Evolutionary conservation across 2,797 vertebrate species (phyloP), one percentile per base, ranked within the genome.

Genomic region (Salarias fasciatus): DNA sequence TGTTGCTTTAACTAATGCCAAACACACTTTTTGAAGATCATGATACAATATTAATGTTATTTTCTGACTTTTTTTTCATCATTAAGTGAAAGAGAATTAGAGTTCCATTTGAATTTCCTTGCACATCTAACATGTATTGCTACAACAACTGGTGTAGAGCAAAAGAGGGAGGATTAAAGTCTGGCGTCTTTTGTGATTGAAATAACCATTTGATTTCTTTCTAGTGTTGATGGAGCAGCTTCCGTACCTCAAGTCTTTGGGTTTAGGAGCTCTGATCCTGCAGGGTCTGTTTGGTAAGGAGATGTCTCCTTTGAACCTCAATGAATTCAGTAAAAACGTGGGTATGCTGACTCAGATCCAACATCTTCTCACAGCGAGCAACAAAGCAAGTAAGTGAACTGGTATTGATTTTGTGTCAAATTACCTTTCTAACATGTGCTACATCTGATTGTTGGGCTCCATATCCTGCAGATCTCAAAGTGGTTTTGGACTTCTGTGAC

Each of bases 401-500:
- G 24, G 2, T 24, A 24, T 24, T 24, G 18, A 18, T 24, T 30
- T n/a, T 37, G 31, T 13, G 5, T 44, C 10, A 29, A 8, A 7
- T 15, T 2, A 24, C 18, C 18, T 24, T 24, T 24, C 24, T 24
- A 24, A 24, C 12, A 40, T 9, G 7, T 5, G 2, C 47, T 12
- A 36, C 11, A 35, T n/a, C 12, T 69, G 2, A 45, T 52, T n/a
- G 4, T 15, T 46, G 43, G 1, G 2, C 1, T 6, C 11, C 33
- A 11, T 38, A 11, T 48, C 18, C 24, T 56, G 12, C 63, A 94
- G 93, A 75, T 72, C 75, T 94, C 15, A 91, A 74, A 82, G 80
- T 93, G 40, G 63, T 94, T 58, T 57, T 94, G n/a, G 89, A 92
- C 54, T 49, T 93, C 30, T 93, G 93, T 77, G 65, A 82, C 8